Conservation (phyloP, 2,888 invertebrate species). For the Macaria liturata region DNA sequence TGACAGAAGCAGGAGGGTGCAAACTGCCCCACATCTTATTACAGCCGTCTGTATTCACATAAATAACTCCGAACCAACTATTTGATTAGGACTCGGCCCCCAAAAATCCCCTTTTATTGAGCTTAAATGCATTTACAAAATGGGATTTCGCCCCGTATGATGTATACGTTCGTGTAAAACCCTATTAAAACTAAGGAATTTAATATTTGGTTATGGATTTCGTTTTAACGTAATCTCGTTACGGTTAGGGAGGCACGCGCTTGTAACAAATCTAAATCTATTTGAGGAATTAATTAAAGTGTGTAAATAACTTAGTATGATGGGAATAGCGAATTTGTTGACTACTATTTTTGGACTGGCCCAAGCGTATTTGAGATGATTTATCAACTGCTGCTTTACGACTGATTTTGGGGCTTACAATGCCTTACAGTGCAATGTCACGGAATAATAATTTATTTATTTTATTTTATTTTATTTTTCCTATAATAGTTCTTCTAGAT, state of each 20-base stretch:
- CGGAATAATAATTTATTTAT: too few relatives aligned
- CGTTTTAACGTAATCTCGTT: constrained; percentile 40
- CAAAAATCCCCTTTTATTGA: constrained; percentile 50
- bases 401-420: too few relatives aligned
- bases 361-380: too few relatives aligned
- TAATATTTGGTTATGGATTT: constrained; percentile 47
- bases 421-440: too few relatives aligned
- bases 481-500: too few relatives aligned
- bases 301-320: too few relatives aligned
- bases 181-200: constrained; percentile 35
- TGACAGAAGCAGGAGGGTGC: constrained; percentile 57
- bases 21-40: constrained; percentile 45
- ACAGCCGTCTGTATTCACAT: constrained; percentile 50
- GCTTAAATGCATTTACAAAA: constrained; percentile 66
- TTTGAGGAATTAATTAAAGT: constrained; percentile 12
- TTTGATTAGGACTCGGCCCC: constrained; percentile 69
- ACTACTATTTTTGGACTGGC: too few relatives aligned
- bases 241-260: constrained; percentile 25
- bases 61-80: constrained; percentile 71
- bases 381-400: too few relatives aligned
- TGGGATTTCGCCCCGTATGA: constrained; percentile 60
- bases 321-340: too few relatives aligned
- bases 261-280: constrained; percentile 19
- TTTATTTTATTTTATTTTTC: too few relatives aligned
- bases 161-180: constrained; percentile 49